Evolutionary conservation across 2,797 vertebrate species (phyloP), one percentile per base, ranked within the genome.

Genomic region (Anguilla anguilla): DNA sequence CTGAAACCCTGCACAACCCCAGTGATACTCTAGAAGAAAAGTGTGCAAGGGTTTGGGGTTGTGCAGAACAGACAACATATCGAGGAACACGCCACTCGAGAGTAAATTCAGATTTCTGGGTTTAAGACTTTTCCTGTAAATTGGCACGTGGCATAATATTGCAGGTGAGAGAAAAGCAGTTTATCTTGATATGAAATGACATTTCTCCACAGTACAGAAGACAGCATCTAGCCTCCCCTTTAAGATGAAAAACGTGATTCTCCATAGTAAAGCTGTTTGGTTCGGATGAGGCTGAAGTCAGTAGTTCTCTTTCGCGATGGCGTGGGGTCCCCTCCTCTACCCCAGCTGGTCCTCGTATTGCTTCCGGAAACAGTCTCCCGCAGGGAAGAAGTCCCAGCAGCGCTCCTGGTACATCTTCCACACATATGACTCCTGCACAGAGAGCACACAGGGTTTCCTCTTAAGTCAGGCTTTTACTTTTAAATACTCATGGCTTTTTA

Each of bases 331-430:
- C 87, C 90, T 87, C 35, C 88, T 93, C 93, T 97, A 99, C 91
- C 98, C 97, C 93, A 99, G 92, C 95, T 97, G 98, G 96, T 99
- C 98, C 96, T 99, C 98, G 0, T 99, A 99, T 90, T 99, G 98
- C 93, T 99, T 99, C 49, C 98, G 97, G 96, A 99, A 99, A 93
- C 98, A 99, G 94, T 99, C 98, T 79, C 98, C 98, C 9, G 97
- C 98, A 0, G 98, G 98, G 95, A 98, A 99, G 91, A 99, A 99
- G 93, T 99, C 98, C 98, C 98, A 82, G 46, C 79, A 82, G 9
- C 79, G 43, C 39, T 82, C 98, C 94, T 99, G 98, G 94, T 99
- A 99, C 98, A 99, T 98, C 96, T 99, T 99, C 98, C 98, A 99
- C 87, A 99, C 98, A 0, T 94, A 99, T 0, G 98, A 99, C 93